Evolutionary conservation across 2,113 vertebrate species (phyloP), one percentile per base, ranked within the genome.

Genomic region (Orycteropus afer): DNA sequence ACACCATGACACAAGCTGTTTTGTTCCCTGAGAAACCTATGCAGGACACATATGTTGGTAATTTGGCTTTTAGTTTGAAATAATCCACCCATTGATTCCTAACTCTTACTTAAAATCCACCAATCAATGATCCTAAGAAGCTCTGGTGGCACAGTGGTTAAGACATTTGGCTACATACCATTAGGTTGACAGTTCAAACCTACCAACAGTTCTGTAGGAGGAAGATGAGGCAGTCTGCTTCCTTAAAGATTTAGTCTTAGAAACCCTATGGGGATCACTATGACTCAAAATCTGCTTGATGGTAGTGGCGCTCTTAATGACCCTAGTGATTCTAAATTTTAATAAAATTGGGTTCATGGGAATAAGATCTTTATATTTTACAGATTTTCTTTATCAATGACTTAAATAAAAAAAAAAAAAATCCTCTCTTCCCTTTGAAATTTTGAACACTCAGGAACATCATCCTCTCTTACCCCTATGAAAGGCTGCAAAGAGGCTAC

Each of bases 51-150:
- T 73, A 8, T 57, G 2, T 32, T 80, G 18, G 2, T 23, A 53
- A 17, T 47, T 83, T 94, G 47, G 40, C 34, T 85, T 34, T 85
- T 86, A 81, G 27, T 76, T 91, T 86, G 59, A 12, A 89, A 84
- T 74, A 80, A 76, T 37, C 7, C 22, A n/a, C 55, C 9, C 14
- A 12, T 51, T 85, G 29, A 47, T 12, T 85, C 37, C n/a, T 57
- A 25, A 8, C 1, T 81, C n/a, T 92, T 95, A 71, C 42, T 85
- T 85, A 65, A 80, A 65, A 65, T 6, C 53, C 34, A 55, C 7
- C 13, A 47, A n/a, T 4, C 20, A 45, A 74, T 12, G 23, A 53
- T 65, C 45, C 5, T 23, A 51, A 12, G 7, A 12, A 51, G n/a
- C n/a, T n/a, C n/a, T n/a, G n/a, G n/a, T n/a, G n/a, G n/a, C n/a